Conservation (phyloP, 2,113 vertebrate genomes). For the Lichenostomus cassidix region DNA sequence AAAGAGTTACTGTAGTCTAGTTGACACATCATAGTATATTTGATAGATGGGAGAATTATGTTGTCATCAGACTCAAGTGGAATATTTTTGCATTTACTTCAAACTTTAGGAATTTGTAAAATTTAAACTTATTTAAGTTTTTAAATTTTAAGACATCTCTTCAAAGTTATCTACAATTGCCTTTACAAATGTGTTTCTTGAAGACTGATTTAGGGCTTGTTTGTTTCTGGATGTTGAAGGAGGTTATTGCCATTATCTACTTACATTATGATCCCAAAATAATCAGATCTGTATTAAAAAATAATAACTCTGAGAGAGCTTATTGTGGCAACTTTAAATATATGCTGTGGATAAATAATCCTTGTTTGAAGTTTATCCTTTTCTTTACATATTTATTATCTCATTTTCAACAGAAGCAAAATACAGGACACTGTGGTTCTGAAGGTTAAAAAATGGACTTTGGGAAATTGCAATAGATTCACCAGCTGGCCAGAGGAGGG, state of each 20-base stretch:
- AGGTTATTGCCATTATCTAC: neutral
- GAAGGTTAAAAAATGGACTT: neutral
- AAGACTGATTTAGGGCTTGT: neutral
- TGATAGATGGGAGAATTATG: neutral
- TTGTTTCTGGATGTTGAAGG: neutral
- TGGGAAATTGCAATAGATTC: neutral
- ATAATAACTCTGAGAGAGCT: neutral
- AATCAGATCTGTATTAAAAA: neutral
- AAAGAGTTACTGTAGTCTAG: neutral
- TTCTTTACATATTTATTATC: neutral
- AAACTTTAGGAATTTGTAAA: neutral
- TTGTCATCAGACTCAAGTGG: neutral
- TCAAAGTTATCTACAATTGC: neutral
- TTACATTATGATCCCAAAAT: neutral
- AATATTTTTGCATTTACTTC: neutral
- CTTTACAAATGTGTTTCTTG: neutral
- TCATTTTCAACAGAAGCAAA: neutral
- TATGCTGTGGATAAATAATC: neutral
- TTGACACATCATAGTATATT: neutral
- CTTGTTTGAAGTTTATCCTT: neutral
- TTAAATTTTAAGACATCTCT: neutral
- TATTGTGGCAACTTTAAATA: neutral
- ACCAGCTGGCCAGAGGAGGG: slow-evolving; percentile 16
- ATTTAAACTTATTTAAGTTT: neutral
- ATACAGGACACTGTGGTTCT: neutral